Percentiles rank a stretch among this genome's conserved stretches.
Evolutionary conservation across 2,797 vertebrate species (phyloP).

Genomic region (Phylloscopus collybita): DNA sequence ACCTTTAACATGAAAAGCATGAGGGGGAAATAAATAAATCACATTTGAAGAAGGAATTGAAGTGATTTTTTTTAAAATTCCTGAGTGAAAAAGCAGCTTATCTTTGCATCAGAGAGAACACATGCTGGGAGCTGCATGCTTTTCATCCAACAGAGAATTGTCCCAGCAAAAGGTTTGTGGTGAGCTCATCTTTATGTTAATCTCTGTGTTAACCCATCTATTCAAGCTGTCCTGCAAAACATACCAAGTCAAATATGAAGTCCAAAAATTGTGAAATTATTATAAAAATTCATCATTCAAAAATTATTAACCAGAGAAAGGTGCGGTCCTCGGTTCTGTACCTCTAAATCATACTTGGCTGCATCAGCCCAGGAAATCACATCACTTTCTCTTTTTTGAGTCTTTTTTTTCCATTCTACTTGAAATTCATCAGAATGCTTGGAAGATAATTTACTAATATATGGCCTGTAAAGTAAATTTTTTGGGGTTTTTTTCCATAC

Average conservation of each 20-base stretch:
- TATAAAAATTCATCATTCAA: not conserved
- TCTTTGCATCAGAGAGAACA: conserved; percentile 10
- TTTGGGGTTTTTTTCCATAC: not conserved
- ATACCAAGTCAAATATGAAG: not conserved
- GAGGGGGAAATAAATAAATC: not conserved
- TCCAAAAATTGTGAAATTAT: not conserved
- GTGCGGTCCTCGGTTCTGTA: not conserved
- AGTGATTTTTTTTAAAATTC: not conserved
- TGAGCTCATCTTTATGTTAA: conserved; percentile 34
- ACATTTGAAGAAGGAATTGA: not conserved
- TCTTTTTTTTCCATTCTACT: not conserved
- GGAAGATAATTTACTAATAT: not conserved
- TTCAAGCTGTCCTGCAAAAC: not conserved
- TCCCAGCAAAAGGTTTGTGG: conserved; percentile 9
- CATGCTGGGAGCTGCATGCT: conserved; percentile 11
- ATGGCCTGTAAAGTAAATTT: not conserved
- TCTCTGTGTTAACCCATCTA: not conserved
- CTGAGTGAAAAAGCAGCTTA: not conserved
- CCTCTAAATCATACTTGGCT: not conserved
- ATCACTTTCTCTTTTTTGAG: not conserved
- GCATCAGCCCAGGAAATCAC: not conserved
- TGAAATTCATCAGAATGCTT: not conserved
- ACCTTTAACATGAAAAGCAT: not conserved
- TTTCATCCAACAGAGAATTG: conserved; percentile 32
- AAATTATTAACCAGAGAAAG: not conserved